Evolutionary conservation across 2,888 invertebrate genomes (phyloP).

Genomic region (Erannis defoliaria): DNA sequence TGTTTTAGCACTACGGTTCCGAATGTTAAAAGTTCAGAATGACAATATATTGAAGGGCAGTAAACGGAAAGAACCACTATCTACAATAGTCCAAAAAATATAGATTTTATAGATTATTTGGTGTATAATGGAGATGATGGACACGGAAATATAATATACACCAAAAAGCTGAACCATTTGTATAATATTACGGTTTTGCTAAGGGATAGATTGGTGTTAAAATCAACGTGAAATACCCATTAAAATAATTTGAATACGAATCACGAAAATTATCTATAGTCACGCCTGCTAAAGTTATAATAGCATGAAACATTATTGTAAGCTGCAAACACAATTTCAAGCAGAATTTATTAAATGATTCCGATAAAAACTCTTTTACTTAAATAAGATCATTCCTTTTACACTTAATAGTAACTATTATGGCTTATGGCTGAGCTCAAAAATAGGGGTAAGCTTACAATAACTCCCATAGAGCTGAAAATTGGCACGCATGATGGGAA

Average conservation of each 20-base stretch:
- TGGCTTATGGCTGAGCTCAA: too few species aligned
- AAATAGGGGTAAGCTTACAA: too few species aligned
- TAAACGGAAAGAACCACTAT: too few species aligned
- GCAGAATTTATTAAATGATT: not conserved
- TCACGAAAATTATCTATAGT: too few species aligned
- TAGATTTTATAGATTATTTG: constrained; percentile 15
- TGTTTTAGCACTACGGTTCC: too few species aligned
- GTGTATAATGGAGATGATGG: constrained; percentile 18
- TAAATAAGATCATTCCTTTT: too few species aligned
- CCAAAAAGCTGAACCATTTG: constrained; percentile 14
- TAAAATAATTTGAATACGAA: not conserved
- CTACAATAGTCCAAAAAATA: not conserved
- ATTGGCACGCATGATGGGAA: too few species aligned
- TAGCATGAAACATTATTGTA: not conserved
- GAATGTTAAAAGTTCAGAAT: too few species aligned
- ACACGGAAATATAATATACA: constrained; percentile 14
- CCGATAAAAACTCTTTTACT: not conserved
- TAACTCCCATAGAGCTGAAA: too few species aligned
- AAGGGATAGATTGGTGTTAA: constrained; percentile 16
- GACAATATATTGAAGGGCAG: too few species aligned
- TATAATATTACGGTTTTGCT: constrained; percentile 16
- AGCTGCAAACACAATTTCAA: not conserved
- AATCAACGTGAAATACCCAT: not conserved
- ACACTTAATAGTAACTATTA: too few species aligned
- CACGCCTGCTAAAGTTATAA: not conserved